Evolutionary conservation across 2,113 vertebrate genomes (phyloP).

Genomic region (Cryptoleucopteryx plumbea): DNA sequence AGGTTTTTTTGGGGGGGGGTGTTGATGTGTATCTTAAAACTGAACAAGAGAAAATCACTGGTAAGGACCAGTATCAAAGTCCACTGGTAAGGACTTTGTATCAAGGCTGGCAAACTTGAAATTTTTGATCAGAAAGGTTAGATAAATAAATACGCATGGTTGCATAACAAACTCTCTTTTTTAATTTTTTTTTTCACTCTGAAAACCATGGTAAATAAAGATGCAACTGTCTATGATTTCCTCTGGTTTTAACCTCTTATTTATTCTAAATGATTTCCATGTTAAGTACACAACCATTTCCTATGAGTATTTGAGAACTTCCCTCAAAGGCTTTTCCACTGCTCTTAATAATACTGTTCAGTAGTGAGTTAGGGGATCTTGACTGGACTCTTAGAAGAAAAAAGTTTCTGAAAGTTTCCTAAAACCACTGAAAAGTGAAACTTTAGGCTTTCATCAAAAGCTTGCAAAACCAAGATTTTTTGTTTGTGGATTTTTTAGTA

Average conservation of each 20-base stretch:
- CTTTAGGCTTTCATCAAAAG: neutral
- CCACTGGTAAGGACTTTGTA: neutral
- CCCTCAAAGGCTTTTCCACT: neutral
- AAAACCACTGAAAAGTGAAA: constrained; percentile 45
- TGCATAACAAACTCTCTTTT: neutral
- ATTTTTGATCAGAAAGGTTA: neutral
- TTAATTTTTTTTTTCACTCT: neutral
- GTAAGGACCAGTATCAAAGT: neutral
- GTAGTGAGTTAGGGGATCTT: neutral
- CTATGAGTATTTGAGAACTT: neutral
- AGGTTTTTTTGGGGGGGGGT: fast-evolving
- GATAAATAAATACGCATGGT: neutral
- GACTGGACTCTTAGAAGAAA: neutral
- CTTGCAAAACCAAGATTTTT: neutral
- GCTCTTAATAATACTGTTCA: neutral
- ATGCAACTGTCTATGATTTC: neutral
- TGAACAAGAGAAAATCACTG: neutral
- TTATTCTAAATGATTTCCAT: neutral
- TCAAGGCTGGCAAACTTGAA: neutral
- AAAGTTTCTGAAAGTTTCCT: neutral
- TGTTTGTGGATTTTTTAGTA: neutral
- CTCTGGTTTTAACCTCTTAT: neutral
- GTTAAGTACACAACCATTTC: neutral
- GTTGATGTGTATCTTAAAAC: neutral
- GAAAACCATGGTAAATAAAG: neutral